Percentiles rank a stretch among this genome's conserved stretches.
These are phyloP conservation scores for Abrostola triplasia DNA, from an alignment of 2,888 invertebrate species.

Conservation along the genomic window DNA sequence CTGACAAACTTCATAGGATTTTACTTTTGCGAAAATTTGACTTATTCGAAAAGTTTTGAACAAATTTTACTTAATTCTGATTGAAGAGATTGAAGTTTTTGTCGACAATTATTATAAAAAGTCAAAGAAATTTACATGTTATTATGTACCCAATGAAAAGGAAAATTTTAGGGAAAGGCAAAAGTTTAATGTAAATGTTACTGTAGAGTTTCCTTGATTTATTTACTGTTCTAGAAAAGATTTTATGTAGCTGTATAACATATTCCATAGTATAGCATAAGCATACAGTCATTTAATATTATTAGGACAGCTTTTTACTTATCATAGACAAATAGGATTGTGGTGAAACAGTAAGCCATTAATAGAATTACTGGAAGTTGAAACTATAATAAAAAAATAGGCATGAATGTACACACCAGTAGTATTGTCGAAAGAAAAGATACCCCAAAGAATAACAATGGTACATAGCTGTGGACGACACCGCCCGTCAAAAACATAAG, in stretches of 20 bases:
- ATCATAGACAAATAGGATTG: too few species aligned
- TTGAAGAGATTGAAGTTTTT: constrained; percentile 45
- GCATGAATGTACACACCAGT: too few species aligned
- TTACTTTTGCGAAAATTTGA: constrained; percentile 36
- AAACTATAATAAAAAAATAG: too few species aligned
- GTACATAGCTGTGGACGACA: background rate
- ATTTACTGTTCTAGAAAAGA: background rate
- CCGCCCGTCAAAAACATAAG: background rate
- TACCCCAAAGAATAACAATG: background rate
- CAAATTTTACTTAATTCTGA: constrained; percentile 49
- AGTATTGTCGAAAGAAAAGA: background rate
- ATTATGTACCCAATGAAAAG: constrained; percentile 22
- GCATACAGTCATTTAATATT: too few species aligned
- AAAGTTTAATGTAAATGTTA: background rate
- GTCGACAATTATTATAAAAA: constrained; percentile 45
- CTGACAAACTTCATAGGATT: constrained; percentile 40
- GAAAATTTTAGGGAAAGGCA: constrained; percentile 1
- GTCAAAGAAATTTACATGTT: constrained; percentile 35
- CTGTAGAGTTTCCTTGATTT: background rate
- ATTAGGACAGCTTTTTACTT: too few species aligned
- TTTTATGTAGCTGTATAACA: too few species aligned
- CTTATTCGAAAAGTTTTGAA: constrained; percentile 50
- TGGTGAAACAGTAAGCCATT: too few species aligned
- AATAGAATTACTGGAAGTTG: too few species aligned
- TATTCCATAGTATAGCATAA: too few species aligned